Evolutionary conservation across 2,888 invertebrate genomes (phyloP).

Genomic region (Zeuzera pyrina): DNA sequence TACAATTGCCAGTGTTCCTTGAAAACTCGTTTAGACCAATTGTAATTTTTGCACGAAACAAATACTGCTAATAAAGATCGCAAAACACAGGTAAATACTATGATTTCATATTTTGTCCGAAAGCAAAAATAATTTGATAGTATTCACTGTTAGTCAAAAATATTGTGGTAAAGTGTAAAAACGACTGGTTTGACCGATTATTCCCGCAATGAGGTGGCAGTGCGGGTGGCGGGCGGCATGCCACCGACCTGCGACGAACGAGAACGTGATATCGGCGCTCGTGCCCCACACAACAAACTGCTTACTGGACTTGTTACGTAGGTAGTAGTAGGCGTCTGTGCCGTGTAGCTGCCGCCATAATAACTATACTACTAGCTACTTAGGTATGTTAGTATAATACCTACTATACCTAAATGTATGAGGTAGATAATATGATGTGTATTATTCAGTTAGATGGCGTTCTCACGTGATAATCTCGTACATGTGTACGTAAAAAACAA

Average conservation of each 20-base stretch:
- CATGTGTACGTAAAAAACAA: constrained; percentile 15
- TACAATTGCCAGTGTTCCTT: constrained; percentile 49
- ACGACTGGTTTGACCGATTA: constrained; percentile 62
- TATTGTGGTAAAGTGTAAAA: constrained; percentile 20
- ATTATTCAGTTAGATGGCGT: constrained; percentile 32
- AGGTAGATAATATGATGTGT: too few relatives aligned
- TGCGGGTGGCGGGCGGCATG: constrained; percentile 55
- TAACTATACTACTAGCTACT: constrained; percentile 28
- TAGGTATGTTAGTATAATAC: constrained; percentile 14
- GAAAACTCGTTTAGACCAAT: constrained; percentile 42
- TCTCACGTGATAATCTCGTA: constrained; percentile 33
- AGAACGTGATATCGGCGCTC: constrained; percentile 67
- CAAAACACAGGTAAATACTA: not conserved
- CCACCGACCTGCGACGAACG: constrained; percentile 58
- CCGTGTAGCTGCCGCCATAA: too few relatives aligned
- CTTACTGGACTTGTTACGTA: constrained; percentile 70
- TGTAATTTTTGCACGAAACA: constrained; percentile 34
- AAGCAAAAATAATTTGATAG: not conserved
- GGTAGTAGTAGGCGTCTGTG: constrained; percentile 62
- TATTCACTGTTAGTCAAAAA: not conserved
- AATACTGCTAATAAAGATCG: not conserved
- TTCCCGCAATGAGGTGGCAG: constrained; percentile 53
- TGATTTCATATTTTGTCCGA: not conserved
- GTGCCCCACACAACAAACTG: constrained; percentile 72
- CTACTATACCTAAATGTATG: constrained; percentile 23